These are phyloP conservation scores for Rhabdornis inornatus DNA, from an alignment of 2,113 vertebrate genomes.

Conservation along the genomic window DNA sequence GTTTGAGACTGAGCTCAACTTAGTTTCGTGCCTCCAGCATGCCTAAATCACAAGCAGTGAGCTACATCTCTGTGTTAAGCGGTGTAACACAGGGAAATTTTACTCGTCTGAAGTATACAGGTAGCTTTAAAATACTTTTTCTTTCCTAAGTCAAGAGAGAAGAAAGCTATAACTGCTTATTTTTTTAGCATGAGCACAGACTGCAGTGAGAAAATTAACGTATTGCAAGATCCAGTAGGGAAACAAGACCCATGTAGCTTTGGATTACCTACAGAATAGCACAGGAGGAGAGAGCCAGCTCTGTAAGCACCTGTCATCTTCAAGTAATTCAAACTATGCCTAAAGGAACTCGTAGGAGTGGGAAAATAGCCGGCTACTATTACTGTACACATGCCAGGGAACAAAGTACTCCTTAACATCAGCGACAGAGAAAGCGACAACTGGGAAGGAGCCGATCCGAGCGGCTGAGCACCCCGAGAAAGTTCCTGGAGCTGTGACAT, in stretches of 20 bases:
- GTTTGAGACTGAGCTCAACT: neutral
- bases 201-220: neutral
- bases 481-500: neutral
- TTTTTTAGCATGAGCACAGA: neutral
- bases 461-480: constrained; percentile 6
- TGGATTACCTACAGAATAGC: neutral
- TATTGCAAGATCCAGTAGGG: neutral
- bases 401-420: constrained; percentile 18
- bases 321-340: constrained; percentile 39
- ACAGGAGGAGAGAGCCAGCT: neutral
- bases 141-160: neutral
- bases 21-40: neutral
- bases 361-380: neutral
- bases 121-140: neutral
- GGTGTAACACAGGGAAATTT: accelerated
- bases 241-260: accelerated
- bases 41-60: neutral
- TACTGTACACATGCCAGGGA: neutral
- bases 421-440: constrained; percentile 34
- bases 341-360: neutral
- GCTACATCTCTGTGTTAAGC: neutral
- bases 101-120: accelerated
- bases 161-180: neutral
- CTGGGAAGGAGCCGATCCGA: constrained; percentile 40
- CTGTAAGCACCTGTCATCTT: neutral